These are phyloP conservation scores for Ceyx margarethae DNA, from an alignment of 2,113 vertebrate genomes.

Conservation along the genomic window DNA sequence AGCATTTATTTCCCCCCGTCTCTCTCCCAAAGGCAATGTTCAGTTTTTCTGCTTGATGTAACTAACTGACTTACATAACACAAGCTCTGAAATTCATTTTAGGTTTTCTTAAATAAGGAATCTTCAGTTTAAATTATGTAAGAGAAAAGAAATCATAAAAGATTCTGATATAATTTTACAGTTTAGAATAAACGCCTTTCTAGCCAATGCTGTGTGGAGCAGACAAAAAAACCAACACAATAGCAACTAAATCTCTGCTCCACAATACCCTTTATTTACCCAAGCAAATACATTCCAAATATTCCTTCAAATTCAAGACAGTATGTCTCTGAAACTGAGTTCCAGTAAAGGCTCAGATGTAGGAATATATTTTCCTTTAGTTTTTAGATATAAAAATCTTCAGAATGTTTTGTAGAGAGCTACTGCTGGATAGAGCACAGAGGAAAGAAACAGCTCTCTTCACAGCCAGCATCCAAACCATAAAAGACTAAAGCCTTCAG, in stretches of 20 bases:
- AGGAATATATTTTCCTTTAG: not conserved
- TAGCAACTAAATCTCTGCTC: not conserved
- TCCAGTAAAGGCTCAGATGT: not conserved
- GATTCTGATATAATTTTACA: not conserved
- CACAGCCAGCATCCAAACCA: conserved; percentile 19
- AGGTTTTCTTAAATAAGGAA: conserved; percentile 56
- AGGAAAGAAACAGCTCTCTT: not conserved
- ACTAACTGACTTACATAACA: conserved; percentile 61
- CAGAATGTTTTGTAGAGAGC: not conserved
- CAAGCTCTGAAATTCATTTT: conserved; percentile 53
- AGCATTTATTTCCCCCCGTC: conserved; percentile 13
- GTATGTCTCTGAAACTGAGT: not conserved
- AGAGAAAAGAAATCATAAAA: conserved; percentile 35
- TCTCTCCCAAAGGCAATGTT: conserved; percentile 46
- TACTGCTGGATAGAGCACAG: not conserved
- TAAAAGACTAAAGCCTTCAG: conserved; percentile 3
- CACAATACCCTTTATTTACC: not conserved
- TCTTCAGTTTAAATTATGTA: conserved; percentile 57
- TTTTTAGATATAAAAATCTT: conserved; percentile 10
- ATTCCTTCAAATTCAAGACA: conserved; percentile 32
- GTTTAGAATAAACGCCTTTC: not conserved
- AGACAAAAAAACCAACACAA: not conserved
- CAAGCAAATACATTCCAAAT: not conserved
- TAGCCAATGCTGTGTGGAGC: not conserved
- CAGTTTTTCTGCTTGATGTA: conserved; percentile 63